These are phyloP conservation scores for Lethocerus indicus DNA, from an alignment of 1,140 invertebrate species.

Conservation along the genomic window DNA sequence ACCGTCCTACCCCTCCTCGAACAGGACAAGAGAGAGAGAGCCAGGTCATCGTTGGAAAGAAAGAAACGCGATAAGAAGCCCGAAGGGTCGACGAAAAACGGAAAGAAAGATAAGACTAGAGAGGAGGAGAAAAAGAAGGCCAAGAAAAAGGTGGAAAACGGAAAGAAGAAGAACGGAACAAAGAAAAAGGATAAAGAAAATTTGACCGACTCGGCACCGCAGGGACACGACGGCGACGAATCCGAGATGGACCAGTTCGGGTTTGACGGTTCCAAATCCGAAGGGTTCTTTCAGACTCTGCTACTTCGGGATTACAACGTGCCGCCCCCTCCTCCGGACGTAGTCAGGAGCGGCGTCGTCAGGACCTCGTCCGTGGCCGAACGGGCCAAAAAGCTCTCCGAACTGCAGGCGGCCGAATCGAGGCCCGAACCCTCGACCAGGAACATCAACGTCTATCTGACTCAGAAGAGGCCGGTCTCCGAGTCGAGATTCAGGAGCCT, in stretches of 20 bases:
- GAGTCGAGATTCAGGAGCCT: conserved; percentile 50
- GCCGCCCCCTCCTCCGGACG: conserved; percentile 20
- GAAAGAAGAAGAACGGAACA: conserved; percentile 15
- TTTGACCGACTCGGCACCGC: conserved; percentile 1
- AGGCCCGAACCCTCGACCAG: conserved; percentile 35
- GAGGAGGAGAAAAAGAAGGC: conserved; percentile 20
- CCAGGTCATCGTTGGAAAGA: conserved; percentile 14
- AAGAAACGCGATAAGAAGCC: conserved; percentile 17
- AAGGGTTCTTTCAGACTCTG: conserved; percentile 52
- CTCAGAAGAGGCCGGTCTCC: conserved; percentile 47
- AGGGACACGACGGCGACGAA: background rate
- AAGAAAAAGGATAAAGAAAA: conserved; percentile 20
- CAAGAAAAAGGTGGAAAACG: conserved; percentile 15
- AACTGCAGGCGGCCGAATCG: conserved; percentile 11
- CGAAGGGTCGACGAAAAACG: conserved; percentile 17
- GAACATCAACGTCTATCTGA: conserved; percentile 39
- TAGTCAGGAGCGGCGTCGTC: conserved; percentile 19
- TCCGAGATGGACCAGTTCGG: background rate
- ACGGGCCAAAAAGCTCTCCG: conserved; percentile 36
- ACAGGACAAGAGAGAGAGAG: conserved; percentile 3
- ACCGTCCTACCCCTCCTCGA: background rate
- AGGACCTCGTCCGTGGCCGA: conserved; percentile 37
- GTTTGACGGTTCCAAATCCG: conserved; percentile 26
- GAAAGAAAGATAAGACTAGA: conserved; percentile 13
- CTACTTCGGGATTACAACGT: conserved; percentile 32